Percentiles rank a stretch among this genome's conserved stretches.
These are phyloP conservation scores for Pipa parva DNA, from an alignment of 2,113 vertebrate species.

Conservation along the genomic window DNA sequence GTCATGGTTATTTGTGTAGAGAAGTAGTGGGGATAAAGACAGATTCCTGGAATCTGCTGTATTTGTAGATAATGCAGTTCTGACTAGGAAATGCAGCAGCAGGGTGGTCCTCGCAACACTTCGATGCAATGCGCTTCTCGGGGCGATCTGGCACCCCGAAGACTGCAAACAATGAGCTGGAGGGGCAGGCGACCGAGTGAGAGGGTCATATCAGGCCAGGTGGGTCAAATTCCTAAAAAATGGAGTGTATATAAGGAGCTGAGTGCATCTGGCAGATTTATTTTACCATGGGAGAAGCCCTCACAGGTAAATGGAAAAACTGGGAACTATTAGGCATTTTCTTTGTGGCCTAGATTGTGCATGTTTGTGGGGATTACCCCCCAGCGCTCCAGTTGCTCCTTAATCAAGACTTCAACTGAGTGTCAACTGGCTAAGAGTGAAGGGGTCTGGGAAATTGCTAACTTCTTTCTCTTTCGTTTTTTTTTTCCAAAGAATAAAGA, in stretches of 20 bases:
- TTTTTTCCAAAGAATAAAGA: conserved; percentile 72
- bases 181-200: conserved; percentile 17
- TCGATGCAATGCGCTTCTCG: not conserved
- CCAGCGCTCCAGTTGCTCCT: too few relatives aligned
- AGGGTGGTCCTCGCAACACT: conserved; percentile 12
- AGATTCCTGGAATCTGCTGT: conserved; percentile 7
- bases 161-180: conserved; percentile 34
- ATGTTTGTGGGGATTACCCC: too few relatives aligned
- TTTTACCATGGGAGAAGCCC: too few relatives aligned
- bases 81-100: conserved; percentile 22
- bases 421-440: not conserved
- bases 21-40: conserved; percentile 48
- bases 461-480: not conserved
- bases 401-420: too few relatives aligned
- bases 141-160: conserved; percentile 7
- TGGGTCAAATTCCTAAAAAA: too few relatives aligned
- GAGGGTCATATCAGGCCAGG: not conserved
- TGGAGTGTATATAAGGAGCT: too few relatives aligned
- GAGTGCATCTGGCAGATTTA: too few relatives aligned
- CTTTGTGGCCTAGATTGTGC: too few relatives aligned
- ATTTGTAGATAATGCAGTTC: conserved; percentile 23
- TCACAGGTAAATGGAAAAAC: too few relatives aligned
- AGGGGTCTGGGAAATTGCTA: not conserved
- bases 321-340: too few relatives aligned
- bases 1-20: conserved; percentile 66